Evolutionary conservation across 92 coral and sea anemone species (phyloP).

Genomic region (Epizoanthus scotinus): DNA sequence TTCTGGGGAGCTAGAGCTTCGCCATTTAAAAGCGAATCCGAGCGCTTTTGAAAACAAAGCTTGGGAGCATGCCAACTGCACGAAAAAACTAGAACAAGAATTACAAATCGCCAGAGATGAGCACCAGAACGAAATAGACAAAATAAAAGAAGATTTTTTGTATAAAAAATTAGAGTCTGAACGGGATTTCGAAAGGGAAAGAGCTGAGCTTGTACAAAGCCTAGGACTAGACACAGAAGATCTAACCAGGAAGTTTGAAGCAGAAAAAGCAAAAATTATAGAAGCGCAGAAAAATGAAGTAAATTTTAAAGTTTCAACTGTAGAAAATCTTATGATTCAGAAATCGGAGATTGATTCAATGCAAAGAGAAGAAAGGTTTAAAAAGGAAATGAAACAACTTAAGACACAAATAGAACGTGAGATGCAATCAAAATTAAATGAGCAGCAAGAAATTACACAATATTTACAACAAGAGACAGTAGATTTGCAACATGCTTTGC

Average conservation of each 20-base stretch:
- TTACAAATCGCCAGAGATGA: constrained; percentile 34
- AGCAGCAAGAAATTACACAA: constrained; percentile 51
- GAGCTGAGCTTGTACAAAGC: constrained; percentile 65
- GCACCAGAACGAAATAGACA: constrained; percentile 40
- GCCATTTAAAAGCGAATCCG: constrained; percentile 35
- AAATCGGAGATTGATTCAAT: constrained; percentile 54
- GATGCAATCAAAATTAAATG: constrained; percentile 45
- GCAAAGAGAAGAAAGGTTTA: constrained; percentile 56
- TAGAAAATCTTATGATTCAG: constrained; percentile 62
- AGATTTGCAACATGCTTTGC: constrained; percentile 52
- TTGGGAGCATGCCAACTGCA: constrained; percentile 16
- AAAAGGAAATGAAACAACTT: constrained; percentile 47
- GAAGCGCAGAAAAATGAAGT: constrained; percentile 53
- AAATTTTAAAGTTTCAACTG: constrained; percentile 49
- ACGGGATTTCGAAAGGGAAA: constrained; percentile 61
- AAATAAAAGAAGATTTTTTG: constrained; percentile 46
- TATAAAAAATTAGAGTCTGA: constrained; percentile 56
- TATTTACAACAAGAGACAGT: constrained; percentile 59
- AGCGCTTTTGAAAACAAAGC: constrained; percentile 20
- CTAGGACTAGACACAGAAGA: constrained; percentile 47
- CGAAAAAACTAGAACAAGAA: constrained; percentile 45
- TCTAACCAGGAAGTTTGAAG: constrained; percentile 43
- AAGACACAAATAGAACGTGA: constrained; percentile 38
- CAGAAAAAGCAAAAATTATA: constrained; percentile 43
- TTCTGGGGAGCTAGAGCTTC: constrained; percentile 50